Evolutionary conservation across 2,113 vertebrate species (phyloP), one percentile per base, ranked within the genome.

Genomic region (Lampris megalopsis): DNA sequence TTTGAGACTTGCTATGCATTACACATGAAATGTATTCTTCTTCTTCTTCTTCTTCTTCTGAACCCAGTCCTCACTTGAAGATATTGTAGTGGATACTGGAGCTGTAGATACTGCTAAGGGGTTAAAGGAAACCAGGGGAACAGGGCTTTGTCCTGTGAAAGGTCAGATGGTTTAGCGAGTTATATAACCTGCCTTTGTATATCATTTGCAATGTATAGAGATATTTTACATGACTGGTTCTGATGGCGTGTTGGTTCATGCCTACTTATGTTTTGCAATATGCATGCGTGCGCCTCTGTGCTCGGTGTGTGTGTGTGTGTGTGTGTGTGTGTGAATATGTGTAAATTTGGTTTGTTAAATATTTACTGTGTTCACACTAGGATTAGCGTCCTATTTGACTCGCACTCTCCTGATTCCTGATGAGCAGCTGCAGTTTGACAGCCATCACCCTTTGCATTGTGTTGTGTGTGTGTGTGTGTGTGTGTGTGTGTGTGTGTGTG

Each of bases 201-300:
- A 57, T 57, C 2, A 40, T 67, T 76, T 67, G 56, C 42, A 42
- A 53, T 65, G 61, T 48, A 60, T 63, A 8, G 52, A 9, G 9
- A 49, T 73, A 49, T 37, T 35, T 67, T 1, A 0, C 42, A 42
- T 73, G 69, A 56, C n/a, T 60, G 63, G 45, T 58, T 65, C 56
- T 61, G n/a, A 13, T 69, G 1, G 11, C 3, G 24, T 13, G 24
- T 38, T 53, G 38, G 10, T 61, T 13, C 10, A 37, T 54, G 41
- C 38, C 11, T 47, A 3, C 52, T 13, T 57, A 3, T 65, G 35
- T 74, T 24, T 59, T 1, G 8, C 3, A 13, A n/a, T 11, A 53
- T 53, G 50, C 50, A 53, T 53, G 11, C n/a, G 50, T 53, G 50
- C 11, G 9, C 24, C 6, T 35, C 11, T 38, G 9, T 5, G 42